Base-by-base conservation (phyloP, 1,140 invertebrate species). In the Drosophila ananassae region DNA sequence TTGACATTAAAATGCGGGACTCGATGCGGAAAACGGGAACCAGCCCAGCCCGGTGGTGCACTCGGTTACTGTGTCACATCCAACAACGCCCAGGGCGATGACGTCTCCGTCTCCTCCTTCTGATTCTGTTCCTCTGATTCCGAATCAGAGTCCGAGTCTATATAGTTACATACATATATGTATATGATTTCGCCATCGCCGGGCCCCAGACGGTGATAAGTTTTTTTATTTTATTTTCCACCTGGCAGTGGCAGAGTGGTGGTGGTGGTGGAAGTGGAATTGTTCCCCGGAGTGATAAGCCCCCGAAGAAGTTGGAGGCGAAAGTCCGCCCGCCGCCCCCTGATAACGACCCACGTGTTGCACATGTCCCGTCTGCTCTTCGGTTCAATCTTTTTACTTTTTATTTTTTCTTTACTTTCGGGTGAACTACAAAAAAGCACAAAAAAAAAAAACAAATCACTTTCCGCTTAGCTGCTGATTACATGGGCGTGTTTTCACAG, bases 311-410 rank as follows among this genome's bases (percentile, higher is more conserved):
- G 64, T 69, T 69, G 58, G 52, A 61, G 50, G 69, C 47, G 52
- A 73, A 61, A 60, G 69, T 73, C 69, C 68, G 69, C 9, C 56
- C 56, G 7, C 3, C 48, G 17, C 32, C 55, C 64, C 46, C 47
- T 44, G 68, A 72, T 72, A 71, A 71, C 57, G 64, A 50, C 17
- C 67, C 67, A 82, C 79, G 79, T 82, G 79, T 37, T 22, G n/a
- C 13, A 21, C 2, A 10, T 3, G 1, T 56, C 25, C 34, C 30
- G 44, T 50, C 10, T 78, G 63, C 50, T 60, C 66, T 79, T 79
- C 60, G 67, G 77, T 79, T 78, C 60, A 58, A 67, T 66, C 63
- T 21, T 83, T 83, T 79, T 72, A 77, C 9, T 17, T 9, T 9
- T 47, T 47, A 21, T 44, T 13, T 44, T 44, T 44, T 44, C n/a